Conservation (phyloP, 1,140 invertebrate genomes). For the Druon quercuslanigerum region DNA sequence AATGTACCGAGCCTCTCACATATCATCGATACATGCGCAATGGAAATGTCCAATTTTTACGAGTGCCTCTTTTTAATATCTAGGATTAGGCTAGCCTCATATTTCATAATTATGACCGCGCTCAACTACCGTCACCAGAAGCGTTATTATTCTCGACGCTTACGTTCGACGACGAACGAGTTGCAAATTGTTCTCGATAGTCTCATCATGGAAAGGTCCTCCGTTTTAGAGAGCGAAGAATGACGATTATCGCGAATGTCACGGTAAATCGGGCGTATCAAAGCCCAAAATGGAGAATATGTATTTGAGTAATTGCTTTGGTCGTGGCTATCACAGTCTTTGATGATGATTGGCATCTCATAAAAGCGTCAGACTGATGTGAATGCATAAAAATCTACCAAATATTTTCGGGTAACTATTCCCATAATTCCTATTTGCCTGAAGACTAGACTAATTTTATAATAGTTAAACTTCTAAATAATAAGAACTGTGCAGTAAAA, state of each 20-base stretch:
- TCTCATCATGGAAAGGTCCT: constrained; percentile 1
- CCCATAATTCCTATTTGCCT: too few relatives aligned
- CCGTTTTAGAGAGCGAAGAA: constrained; percentile 15
- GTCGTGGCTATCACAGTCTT: too few relatives aligned
- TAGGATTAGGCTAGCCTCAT: constrained; percentile 1
- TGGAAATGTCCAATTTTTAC: constrained; percentile 25
- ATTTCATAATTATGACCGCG: constrained; percentile 10
- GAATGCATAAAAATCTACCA: too few relatives aligned
- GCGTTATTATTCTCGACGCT: constrained; percentile 13
- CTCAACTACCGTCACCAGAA: not conserved
- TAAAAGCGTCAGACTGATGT: too few relatives aligned
- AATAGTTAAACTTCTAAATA: too few relatives aligned
- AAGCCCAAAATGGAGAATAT: not conserved
- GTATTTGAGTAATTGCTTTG: not conserved
- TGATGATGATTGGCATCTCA: too few relatives aligned
- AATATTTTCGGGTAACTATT: too few relatives aligned
- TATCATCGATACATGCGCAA: not conserved
- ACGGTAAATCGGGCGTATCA: constrained; percentile 1
- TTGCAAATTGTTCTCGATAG: constrained; percentile 24
- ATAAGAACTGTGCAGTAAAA: too few relatives aligned
- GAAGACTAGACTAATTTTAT: too few relatives aligned
- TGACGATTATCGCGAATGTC: constrained; percentile 17
- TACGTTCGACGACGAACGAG: not conserved
- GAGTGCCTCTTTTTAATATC: not conserved
- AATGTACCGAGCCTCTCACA: not conserved